A percentile compares a stretch with the other conserved stretches of the same genome.
These are phyloP conservation scores for Spilosoma lubricipeda DNA, from an alignment of 2,888 invertebrate genomes.

Conservation along the genomic window DNA sequence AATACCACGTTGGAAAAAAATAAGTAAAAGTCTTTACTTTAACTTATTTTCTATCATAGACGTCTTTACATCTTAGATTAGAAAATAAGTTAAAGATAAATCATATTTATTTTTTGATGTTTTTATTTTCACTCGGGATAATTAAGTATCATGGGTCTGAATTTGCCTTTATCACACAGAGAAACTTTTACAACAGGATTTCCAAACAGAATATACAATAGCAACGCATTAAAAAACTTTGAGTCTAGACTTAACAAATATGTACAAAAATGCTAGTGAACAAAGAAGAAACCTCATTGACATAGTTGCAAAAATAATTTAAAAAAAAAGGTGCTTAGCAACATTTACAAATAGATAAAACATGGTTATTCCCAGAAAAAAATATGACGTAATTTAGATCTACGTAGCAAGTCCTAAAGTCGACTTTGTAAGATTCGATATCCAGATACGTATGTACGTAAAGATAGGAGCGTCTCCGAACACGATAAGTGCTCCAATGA, in stretches of 20 bases:
- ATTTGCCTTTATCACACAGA: neutral
- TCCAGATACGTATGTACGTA: slow-evolving; percentile 32
- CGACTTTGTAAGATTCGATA: slow-evolving; percentile 39
- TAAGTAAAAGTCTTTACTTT: too few relatives aligned
- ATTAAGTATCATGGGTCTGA: neutral
- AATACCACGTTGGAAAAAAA: too few relatives aligned
- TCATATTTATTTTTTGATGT: too few relatives aligned
- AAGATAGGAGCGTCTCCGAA: slow-evolving; percentile 37
- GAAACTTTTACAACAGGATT: neutral
- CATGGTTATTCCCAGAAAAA: neutral
- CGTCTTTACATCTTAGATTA: too few relatives aligned
- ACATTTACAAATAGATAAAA: neutral
- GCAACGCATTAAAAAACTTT: neutral
- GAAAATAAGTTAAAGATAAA: too few relatives aligned
- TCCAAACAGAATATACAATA: neutral
- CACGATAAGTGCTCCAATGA: slow-evolving; percentile 51
- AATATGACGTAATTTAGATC: slow-evolving; percentile 1
- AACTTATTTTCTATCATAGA: too few relatives aligned
- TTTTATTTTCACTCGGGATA: too few relatives aligned
- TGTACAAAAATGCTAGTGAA: neutral
- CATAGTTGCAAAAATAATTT: neutral
- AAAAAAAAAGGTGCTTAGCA: neutral
- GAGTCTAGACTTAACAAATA: neutral
- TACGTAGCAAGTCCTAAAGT: slow-evolving; percentile 10
- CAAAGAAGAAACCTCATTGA: neutral